Conservation (phyloP, 2,113 vertebrate species). For the Carassius auratus region DNA sequence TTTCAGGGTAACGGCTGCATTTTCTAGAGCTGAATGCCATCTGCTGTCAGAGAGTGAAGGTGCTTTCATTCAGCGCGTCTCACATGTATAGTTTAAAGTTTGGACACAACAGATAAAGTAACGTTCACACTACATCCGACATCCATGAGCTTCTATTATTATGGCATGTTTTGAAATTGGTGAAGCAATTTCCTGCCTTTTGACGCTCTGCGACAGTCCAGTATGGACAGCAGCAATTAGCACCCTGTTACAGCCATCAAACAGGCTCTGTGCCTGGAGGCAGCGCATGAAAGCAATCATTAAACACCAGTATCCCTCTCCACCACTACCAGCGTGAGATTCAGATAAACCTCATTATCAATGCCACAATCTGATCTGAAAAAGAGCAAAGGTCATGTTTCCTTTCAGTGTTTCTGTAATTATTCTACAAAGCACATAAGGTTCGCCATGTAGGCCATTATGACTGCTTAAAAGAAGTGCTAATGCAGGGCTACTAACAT, state of each 20-base stretch:
- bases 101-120: background rate
- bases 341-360: background rate
- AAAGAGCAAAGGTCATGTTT: conserved; percentile 19
- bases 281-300: conserved; percentile 44
- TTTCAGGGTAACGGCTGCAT: too few relatives aligned
- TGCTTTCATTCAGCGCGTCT: too few relatives aligned
- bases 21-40: too few relatives aligned
- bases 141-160: background rate
- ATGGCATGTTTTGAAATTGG: background rate
- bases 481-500: conserved; percentile 6
- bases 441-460: background rate
- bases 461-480: background rate
- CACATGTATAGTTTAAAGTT: too few relatives aligned
- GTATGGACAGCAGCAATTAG: conserved; percentile 51
- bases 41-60: too few relatives aligned
- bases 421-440: conserved; percentile 12
- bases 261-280: conserved; percentile 19
- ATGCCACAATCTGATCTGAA: conserved; percentile 12
- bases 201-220: background rate
- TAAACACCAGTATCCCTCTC: conserved; percentile 38
- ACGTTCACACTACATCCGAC: too few relatives aligned
- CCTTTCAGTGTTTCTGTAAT: conserved; percentile 28
- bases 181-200: background rate
- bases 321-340: conserved; percentile 18
- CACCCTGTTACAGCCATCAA: conserved; percentile 45